Percentiles rank a stretch among this genome's conserved stretches.
phyloP scores from a whole-genome alignment of 1,140 invertebrate genomes.

The Drosophila varians region DNA sequence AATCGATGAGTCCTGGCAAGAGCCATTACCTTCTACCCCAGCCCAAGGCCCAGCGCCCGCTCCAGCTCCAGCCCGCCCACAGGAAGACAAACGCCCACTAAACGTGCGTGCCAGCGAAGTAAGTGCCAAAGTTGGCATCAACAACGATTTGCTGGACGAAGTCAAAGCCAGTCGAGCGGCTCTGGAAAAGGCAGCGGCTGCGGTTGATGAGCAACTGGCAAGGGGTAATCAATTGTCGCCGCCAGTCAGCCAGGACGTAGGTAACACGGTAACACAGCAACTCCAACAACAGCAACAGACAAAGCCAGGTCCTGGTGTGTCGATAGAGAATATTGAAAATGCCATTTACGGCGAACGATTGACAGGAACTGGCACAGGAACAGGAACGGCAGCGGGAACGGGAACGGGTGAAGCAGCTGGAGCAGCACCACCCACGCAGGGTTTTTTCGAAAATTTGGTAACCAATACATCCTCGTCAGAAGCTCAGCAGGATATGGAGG shows the following conservation, averaged over 20 bases:
- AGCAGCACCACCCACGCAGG: conserved; percentile 27
- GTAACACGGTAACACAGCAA: not conserved
- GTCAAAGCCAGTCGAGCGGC: conserved; percentile 69
- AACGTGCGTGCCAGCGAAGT: conserved; percentile 45
- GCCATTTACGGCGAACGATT: conserved; percentile 82
- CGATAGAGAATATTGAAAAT: conserved; percentile 83
- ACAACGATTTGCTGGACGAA: conserved; percentile 75
- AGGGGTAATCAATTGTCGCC: conserved; percentile 76
- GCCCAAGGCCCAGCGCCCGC: too few species aligned
- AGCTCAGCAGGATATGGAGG: conserved; percentile 1
- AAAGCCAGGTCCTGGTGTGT: conserved; percentile 61
- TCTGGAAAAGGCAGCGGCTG: conserved; percentile 69
- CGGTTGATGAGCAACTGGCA: conserved; percentile 76
- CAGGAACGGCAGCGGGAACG: conserved; percentile 1
- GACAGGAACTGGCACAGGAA: conserved; percentile 36
- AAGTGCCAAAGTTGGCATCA: conserved; percentile 48
- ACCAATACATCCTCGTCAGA: conserved; percentile 31
- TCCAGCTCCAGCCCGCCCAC: not conserved
- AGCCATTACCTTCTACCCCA: conserved; percentile 5
- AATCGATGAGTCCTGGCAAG: conserved; percentile 74
- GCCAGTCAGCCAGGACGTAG: conserved; percentile 18
- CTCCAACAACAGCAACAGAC: conserved; percentile 16
- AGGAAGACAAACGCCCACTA: conserved; percentile 57
- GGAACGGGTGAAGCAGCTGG: not conserved
- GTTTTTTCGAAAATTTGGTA: conserved; percentile 68